Evolutionary conservation across 2,888 invertebrate genomes (phyloP).

Genomic region (Noctua pronuba): DNA sequence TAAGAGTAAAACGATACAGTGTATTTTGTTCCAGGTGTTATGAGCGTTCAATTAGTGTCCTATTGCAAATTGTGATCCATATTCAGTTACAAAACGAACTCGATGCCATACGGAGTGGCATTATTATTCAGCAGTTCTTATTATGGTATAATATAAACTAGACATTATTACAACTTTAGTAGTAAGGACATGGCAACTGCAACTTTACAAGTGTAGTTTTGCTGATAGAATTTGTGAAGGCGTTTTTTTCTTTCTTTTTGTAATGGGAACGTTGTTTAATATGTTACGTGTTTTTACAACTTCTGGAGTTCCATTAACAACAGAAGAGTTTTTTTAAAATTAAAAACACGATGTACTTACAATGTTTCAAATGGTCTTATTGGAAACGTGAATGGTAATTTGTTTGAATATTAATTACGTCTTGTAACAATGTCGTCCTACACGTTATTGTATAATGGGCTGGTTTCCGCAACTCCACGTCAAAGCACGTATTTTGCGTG

Average conservation of each 20-base stretch:
- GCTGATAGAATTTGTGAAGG: constrained; percentile 20
- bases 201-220: constrained; percentile 22
- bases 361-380: constrained; percentile 16
- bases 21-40: constrained; percentile 67
- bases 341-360: not conserved
- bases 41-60: constrained; percentile 64
- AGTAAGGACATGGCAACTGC: constrained; percentile 39
- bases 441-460: too few relatives aligned
- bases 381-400: constrained; percentile 30
- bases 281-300: not conserved
- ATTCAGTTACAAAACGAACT: constrained; percentile 65
- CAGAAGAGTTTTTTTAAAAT: too few relatives aligned
- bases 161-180: constrained; percentile 24
- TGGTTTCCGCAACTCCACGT: too few relatives aligned
- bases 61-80: constrained; percentile 67
- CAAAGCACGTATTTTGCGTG: too few relatives aligned
- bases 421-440: constrained; percentile 5
- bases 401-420: constrained; percentile 24
- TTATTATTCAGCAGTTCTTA: constrained; percentile 56
- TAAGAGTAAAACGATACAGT: constrained; percentile 63
- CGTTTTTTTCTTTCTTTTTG: not conserved
- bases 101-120: constrained; percentile 57
- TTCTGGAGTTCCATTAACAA: not conserved
- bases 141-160: constrained; percentile 44
- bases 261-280: not conserved